phyloP scores from a whole-genome alignment of 2,797 vertebrate species.

The Parambassis ranga region DNA sequence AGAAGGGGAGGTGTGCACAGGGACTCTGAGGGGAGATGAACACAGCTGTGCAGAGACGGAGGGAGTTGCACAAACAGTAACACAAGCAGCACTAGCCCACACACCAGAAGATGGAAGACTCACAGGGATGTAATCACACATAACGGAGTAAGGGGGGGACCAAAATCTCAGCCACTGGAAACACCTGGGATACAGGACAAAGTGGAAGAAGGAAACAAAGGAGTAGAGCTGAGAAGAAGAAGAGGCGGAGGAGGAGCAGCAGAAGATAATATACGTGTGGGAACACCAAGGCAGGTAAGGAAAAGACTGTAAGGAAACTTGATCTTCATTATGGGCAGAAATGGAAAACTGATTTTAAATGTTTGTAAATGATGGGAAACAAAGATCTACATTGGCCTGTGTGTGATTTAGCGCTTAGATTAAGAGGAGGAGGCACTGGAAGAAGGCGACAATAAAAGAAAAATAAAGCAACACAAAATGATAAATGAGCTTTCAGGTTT shows the following conservation, averaged over 20 bases:
- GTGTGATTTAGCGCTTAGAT: not conserved
- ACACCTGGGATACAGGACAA: slow-evolving; percentile 18
- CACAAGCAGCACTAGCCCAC: slow-evolving; percentile 41
- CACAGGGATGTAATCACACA: slow-evolving; percentile 23
- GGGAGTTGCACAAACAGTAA: slow-evolving; percentile 60
- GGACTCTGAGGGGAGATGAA: slow-evolving; percentile 68
- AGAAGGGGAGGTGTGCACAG: slow-evolving; percentile 13
- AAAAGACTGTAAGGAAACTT: too few species aligned
- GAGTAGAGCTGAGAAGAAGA: slow-evolving; percentile 25
- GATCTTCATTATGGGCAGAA: too few species aligned
- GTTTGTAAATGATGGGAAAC: too few species aligned
- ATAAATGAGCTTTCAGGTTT: not conserved
- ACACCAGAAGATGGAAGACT: slow-evolving; percentile 28
- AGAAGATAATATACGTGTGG: not conserved
- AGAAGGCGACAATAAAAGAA: not conserved
- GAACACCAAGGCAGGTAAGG: slow-evolving; percentile 61
- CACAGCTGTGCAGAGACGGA: slow-evolving; percentile 81
- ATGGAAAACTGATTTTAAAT: too few species aligned
- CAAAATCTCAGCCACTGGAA: slow-evolving; percentile 18
- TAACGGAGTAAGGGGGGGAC: slow-evolving; percentile 19
- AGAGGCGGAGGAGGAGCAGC: slow-evolving; percentile 22
- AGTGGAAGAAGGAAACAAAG: slow-evolving; percentile 51
- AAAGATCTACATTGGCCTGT: not conserved
- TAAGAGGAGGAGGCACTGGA: not conserved
- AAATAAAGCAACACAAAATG: not conserved